Conservation (phyloP, 2,113 vertebrate species). For the Burhinus oedicnemus region DNA sequence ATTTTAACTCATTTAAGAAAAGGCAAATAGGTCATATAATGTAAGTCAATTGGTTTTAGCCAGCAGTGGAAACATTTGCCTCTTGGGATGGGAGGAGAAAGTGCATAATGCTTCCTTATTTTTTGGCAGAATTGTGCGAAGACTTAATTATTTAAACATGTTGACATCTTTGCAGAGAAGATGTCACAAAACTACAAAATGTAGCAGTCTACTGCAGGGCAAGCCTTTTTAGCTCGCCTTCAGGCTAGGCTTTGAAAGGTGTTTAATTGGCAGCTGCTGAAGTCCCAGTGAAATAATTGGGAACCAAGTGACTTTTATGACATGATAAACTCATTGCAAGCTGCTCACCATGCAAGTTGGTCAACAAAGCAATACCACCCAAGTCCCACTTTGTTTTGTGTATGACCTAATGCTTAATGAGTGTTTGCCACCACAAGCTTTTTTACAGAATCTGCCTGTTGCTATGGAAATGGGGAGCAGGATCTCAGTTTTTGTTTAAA, state of each 20-base stretch:
- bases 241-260: neutral
- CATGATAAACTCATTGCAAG: neutral
- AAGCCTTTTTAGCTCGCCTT: neutral
- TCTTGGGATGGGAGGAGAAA: slow-evolving; percentile 9
- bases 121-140: neutral
- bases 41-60: neutral
- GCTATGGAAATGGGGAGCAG: slow-evolving; percentile 36
- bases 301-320: neutral
- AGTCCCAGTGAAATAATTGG: neutral
- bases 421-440: neutral
- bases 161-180: neutral
- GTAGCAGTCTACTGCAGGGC: neutral
- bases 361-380: neutral
- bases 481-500: neutral
- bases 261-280: neutral
- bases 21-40: neutral
- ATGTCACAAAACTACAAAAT: neutral
- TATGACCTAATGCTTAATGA: neutral
- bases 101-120: neutral
- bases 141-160: slow-evolving; percentile 15
- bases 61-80: neutral
- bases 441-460: neutral
- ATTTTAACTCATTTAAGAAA: neutral
- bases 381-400: neutral
- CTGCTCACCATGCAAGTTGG: neutral